phyloP scores from a whole-genome alignment of 2,888 invertebrate genomes.

The Muschampia plurimacula region DNA sequence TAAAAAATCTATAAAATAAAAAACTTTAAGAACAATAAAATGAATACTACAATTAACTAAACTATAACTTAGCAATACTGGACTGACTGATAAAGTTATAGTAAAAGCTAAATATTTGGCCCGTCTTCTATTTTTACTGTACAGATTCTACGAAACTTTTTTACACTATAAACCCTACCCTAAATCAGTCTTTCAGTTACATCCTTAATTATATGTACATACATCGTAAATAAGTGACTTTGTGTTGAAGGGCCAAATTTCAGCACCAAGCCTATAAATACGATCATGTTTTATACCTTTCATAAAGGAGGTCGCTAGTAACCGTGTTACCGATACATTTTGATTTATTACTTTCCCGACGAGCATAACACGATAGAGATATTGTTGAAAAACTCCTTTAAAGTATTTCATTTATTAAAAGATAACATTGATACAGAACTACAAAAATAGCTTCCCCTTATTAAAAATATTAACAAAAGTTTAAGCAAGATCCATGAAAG shows the following conservation, averaged over 20 bases:
- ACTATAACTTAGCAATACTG: background rate
- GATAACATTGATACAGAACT: conserved; percentile 1
- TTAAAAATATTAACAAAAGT: background rate
- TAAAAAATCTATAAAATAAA: background rate
- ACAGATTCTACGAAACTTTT: background rate
- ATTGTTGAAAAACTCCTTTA: background rate
- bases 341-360: background rate
- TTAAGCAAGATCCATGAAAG: too few species aligned
- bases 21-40: background rate
- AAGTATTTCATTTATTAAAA: background rate
- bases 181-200: background rate
- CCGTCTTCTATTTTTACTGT: background rate
- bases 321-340: background rate
- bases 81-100: background rate
- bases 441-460: background rate
- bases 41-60: background rate
- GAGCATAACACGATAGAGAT: background rate
- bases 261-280: background rate
- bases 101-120: background rate
- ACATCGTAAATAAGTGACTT: background rate
- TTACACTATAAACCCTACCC: background rate
- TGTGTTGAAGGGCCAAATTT: background rate
- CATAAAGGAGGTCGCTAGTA: background rate
- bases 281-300: background rate
- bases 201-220: conserved; percentile 3